Evolutionary conservation across 30 jellyfish, hydroid and myxozoan genomes (phyloP), one percentile per base, ranked within the genome.

Genomic region (Catostylus mosaicus): DNA sequence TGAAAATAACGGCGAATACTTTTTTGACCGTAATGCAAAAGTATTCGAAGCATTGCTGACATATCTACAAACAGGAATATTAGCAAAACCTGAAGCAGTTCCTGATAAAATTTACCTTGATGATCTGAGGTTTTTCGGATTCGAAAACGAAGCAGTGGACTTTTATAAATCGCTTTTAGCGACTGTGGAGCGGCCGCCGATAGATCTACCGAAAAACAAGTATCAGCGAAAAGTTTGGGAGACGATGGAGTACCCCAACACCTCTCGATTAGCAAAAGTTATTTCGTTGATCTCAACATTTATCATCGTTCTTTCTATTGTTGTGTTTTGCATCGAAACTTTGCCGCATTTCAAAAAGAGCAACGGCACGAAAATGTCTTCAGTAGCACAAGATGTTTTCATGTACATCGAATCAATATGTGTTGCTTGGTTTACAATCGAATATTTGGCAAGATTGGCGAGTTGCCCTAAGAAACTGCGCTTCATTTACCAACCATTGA

Each of bases 351-450:
- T 77, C 37, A 33, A 36, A 36, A 62, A 74, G 24, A 33, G 63
- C 30, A 63, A 34, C 56, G 85, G 75, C 14, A 62, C 88, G 38
- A 52, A 33, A 23, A 68, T 38, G 23, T 70, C 88, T 1, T 20
- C 26, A 9, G 43, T 47, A 16, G 90, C 88, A n/a, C 62, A 60
- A 32, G 40, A 70, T 12, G 80, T 78, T 8, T 78, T 90, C 20
- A 46, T 73, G 75, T 46, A 48, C 69, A 65, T 90, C 36, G 97
- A 90, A 60, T 68, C 96, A 19, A 46, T 52, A 3, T 90, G 97
- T 65, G 97, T 90, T 14, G 80, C 80, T 23, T 90, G 97, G 96
- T 90, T 90, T 43, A 75, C 97, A 0, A 12, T 85, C 36, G 97
- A 90, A 51, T 78, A 72, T 52, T 46, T 80, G 12, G 48, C 75